A percentile compares a stretch with the other conserved stretches of the same genome.
Conservation (phyloP, 1,140 invertebrate genomes). For the Euura saliciscinereae region DNA sequence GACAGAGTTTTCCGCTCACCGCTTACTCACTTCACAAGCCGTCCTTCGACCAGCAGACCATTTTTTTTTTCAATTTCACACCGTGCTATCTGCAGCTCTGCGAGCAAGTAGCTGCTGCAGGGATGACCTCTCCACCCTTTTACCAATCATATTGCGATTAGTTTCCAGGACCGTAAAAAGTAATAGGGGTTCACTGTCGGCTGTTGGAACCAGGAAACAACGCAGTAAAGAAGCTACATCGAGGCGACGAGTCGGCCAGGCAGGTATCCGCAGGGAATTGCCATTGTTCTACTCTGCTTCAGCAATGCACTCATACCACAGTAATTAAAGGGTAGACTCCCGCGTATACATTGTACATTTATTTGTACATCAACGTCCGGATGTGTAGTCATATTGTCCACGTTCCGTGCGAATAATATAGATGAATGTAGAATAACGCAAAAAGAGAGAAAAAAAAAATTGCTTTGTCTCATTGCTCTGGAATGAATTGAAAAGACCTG, state of each 20-base stretch:
- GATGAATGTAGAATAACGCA: background rate
- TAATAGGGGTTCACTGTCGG: background rate
- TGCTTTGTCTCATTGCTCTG: background rate
- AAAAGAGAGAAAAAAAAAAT: background rate
- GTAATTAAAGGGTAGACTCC: background rate
- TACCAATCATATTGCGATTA: slow-evolving; percentile 28
- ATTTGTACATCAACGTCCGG: background rate
- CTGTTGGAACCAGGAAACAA: background rate
- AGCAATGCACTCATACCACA: slow-evolving; percentile 25
- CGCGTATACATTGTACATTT: background rate
- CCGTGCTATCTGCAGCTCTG: background rate
- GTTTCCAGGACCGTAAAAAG: slow-evolving; percentile 28
- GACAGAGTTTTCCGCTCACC: background rate
- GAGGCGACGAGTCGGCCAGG: slow-evolving; percentile 11
- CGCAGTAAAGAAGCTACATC: slow-evolving; percentile 8
- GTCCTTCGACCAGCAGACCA: background rate
- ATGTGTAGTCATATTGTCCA: background rate
- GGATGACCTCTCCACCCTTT: background rate
- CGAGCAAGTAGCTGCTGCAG: background rate
- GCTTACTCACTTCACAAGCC: background rate
- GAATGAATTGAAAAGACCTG: background rate
- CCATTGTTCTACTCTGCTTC: slow-evolving; percentile 27
- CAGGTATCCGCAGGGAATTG: slow-evolving; percentile 29
- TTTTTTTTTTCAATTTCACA: too few relatives aligned
- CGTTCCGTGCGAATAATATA: background rate